Conservation (phyloP, 2,888 invertebrate genomes). For the Drosophila leonis region DNA sequence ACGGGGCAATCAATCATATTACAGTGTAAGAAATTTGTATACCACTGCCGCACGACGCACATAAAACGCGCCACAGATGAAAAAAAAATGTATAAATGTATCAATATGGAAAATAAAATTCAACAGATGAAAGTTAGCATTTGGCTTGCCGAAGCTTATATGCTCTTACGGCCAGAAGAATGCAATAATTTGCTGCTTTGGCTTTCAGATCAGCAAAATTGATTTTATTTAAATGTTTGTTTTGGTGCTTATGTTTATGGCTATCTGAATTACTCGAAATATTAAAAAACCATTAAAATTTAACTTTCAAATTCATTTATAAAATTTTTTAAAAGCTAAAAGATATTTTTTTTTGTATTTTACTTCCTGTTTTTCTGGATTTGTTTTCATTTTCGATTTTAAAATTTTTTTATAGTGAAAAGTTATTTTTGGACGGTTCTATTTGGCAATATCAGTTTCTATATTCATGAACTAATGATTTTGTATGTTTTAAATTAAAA, state of each 20-base stretch:
- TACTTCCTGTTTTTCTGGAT: not conserved
- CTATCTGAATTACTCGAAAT: not conserved
- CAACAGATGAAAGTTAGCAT: not conserved
- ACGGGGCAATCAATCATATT: conserved; percentile 82
- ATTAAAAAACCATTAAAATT: not conserved
- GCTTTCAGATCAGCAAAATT: not conserved
- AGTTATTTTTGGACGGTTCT: not conserved
- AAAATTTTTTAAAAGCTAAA: not conserved
- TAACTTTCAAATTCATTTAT: not conserved
- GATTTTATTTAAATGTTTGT: not conserved
- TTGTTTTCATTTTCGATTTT: not conserved
- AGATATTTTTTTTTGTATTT: not conserved
- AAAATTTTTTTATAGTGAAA: not conserved
- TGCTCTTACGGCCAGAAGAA: conserved; percentile 18
- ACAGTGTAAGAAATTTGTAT: conserved; percentile 79
- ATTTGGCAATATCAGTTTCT: not conserved
- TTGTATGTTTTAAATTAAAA: too few species aligned
- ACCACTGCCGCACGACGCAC: conserved; percentile 58
- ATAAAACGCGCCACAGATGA: conserved; percentile 29
- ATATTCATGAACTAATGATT: not conserved
- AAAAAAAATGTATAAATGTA: conserved; percentile 45
- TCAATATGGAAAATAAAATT: conserved; percentile 47
- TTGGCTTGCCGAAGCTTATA: conserved; percentile 8
- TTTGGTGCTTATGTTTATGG: not conserved
- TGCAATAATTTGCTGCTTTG: not conserved